Percentiles rank a stretch among this genome's conserved stretches.
These are phyloP conservation scores for Centropus bengalensis DNA, from an alignment of 2,113 vertebrate species.

Conservation along the genomic window DNA sequence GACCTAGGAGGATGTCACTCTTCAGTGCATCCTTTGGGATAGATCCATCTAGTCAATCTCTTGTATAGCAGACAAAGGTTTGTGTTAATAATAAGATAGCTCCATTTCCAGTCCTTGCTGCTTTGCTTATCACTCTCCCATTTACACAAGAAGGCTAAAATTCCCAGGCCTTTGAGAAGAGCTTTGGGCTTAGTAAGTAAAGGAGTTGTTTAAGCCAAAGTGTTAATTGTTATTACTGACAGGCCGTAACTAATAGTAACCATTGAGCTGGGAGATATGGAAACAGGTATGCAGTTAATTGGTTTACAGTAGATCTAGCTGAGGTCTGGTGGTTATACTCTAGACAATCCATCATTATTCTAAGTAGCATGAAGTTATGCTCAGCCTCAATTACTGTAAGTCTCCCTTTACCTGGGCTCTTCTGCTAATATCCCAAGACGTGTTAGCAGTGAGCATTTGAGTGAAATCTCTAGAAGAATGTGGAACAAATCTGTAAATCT, in stretches of 20 bases:
- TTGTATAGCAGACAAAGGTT: background rate
- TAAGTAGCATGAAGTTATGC: slow-evolving; percentile 39
- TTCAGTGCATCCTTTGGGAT: background rate
- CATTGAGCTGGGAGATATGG: slow-evolving; percentile 25
- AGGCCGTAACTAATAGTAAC: slow-evolving; percentile 51
- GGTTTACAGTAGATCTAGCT: slow-evolving; percentile 54
- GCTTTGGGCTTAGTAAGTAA: background rate
- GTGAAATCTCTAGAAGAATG: slow-evolving; percentile 46
- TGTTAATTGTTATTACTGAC: slow-evolving; percentile 10
- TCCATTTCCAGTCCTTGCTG: background rate
- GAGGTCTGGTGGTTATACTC: slow-evolving; percentile 41
- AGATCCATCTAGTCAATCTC: background rate
- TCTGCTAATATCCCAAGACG: background rate
- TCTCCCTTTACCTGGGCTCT: background rate
- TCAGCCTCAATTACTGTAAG: background rate
- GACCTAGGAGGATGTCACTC: background rate
- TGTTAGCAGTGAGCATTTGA: slow-evolving; percentile 1
- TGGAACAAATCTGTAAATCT: slow-evolving; percentile 46
- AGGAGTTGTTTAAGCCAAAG: background rate
- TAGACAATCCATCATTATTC: slow-evolving; percentile 61
- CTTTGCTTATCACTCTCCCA: background rate
- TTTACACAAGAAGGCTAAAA: background rate
- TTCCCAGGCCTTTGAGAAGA: background rate
- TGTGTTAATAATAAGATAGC: background rate
- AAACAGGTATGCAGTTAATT: slow-evolving; percentile 58